phyloP scores from a whole-genome alignment of 2,797 vertebrate species.

The Micropoecilia bifurca region DNA sequence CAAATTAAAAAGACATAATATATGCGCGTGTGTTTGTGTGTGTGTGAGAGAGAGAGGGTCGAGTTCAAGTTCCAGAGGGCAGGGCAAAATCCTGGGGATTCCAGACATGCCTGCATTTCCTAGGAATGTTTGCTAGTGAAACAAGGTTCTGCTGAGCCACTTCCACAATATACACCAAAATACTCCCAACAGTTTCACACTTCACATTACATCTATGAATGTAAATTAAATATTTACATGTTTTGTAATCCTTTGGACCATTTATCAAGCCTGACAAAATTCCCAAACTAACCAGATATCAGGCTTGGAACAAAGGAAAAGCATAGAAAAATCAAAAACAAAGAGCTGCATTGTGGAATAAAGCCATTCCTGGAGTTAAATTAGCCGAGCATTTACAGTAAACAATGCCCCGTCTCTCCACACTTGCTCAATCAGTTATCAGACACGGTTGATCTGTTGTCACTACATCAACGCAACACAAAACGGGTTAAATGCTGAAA shows the following conservation, averaged over 20 bases:
- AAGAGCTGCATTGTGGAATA: background rate
- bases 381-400: slow-evolving; percentile 56
- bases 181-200: background rate
- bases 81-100: slow-evolving; percentile 76
- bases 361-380: slow-evolving; percentile 33
- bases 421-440: slow-evolving; percentile 49
- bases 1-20: background rate
- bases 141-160: slow-evolving; percentile 47
- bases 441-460: slow-evolving; percentile 19
- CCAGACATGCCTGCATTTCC: slow-evolving; percentile 80
- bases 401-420: slow-evolving; percentile 57
- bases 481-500: slow-evolving; percentile 28
- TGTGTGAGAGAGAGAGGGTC: background rate
- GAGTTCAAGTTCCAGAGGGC: slow-evolving; percentile 43
- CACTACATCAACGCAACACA: slow-evolving; percentile 23
- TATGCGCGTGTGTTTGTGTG: slow-evolving; percentile 16
- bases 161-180: slow-evolving; percentile 33
- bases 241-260: background rate
- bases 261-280: background rate
- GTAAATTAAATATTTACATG: background rate
- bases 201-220: background rate
- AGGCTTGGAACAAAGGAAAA: background rate
- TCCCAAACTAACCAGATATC: background rate
- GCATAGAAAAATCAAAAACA: background rate
- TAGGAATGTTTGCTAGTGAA: slow-evolving; percentile 57